These are phyloP conservation scores for Corbicula japonica DNA, from an alignment of 2,888 invertebrate species.

Conservation along the genomic window DNA sequence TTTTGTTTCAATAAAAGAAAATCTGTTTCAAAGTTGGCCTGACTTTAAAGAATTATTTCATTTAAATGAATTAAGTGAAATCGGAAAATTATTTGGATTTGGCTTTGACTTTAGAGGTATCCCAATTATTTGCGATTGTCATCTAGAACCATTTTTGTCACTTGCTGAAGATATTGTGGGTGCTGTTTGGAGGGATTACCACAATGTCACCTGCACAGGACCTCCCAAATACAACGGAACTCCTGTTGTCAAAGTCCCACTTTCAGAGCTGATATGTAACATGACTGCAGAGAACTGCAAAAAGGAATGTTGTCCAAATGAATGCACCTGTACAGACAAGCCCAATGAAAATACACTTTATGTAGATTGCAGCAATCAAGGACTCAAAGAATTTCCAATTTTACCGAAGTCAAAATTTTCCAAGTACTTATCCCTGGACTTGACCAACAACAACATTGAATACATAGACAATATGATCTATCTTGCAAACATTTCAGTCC, in stretches of 20 bases:
- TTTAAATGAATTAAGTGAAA: slow-evolving; percentile 22
- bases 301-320: slow-evolving; percentile 21
- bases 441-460: slow-evolving; percentile 31
- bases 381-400: slow-evolving; percentile 16
- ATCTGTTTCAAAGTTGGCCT: slow-evolving; percentile 40
- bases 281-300: slow-evolving; percentile 3
- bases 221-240: slow-evolving; percentile 26
- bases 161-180: slow-evolving; percentile 30
- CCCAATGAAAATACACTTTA: slow-evolving; percentile 34
- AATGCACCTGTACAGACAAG: slow-evolving; percentile 38
- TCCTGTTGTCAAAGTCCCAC: not conserved
- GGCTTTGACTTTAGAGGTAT: slow-evolving; percentile 51
- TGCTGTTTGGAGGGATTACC: slow-evolving; percentile 45
- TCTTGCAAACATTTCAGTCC: slow-evolving; percentile 13
- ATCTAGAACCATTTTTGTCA: slow-evolving; percentile 49
- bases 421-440: slow-evolving; percentile 24
- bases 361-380: slow-evolving; percentile 21
- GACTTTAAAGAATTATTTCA: slow-evolving; percentile 45
- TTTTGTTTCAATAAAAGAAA: slow-evolving; percentile 30
- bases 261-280: slow-evolving; percentile 11
- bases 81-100: slow-evolving; percentile 42
- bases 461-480: slow-evolving; percentile 24
- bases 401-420: slow-evolving; percentile 38
- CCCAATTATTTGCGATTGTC: slow-evolving; percentile 49
- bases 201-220: slow-evolving; percentile 41